phyloP scores from a whole-genome alignment of 2,113 vertebrate species.

The Mola mola region DNA sequence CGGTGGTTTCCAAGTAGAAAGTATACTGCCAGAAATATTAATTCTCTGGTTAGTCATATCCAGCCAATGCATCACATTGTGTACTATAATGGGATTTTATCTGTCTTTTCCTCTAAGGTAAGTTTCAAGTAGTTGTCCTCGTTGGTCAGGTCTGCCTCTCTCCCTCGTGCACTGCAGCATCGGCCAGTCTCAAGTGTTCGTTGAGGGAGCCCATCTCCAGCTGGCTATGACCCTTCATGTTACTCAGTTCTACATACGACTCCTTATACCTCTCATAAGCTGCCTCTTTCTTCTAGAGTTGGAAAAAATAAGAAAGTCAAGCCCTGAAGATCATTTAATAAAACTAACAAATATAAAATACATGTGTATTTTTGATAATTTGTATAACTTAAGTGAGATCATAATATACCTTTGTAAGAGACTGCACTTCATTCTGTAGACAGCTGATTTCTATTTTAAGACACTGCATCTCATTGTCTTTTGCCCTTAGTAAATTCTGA shows the following conservation, averaged over 20 bases:
- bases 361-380: neutral
- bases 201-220: constrained; percentile 89
- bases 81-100: neutral
- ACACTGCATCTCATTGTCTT: constrained; percentile 91
- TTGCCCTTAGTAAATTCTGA: constrained; percentile 89
- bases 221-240: constrained; percentile 84
- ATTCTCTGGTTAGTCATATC: neutral
- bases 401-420: constrained; percentile 86
- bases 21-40: neutral
- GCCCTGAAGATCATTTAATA: neutral
- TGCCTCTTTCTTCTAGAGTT: constrained; percentile 87
- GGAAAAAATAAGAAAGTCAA: neutral
- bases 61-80: neutral
- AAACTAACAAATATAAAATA: neutral
- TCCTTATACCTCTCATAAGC: constrained; percentile 90
- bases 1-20: constrained; percentile 2
- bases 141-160: constrained; percentile 58
- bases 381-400: neutral
- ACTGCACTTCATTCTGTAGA: constrained; percentile 90
- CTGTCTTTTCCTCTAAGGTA: neutral
- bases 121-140: constrained; percentile 1
- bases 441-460: constrained; percentile 91
- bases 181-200: constrained; percentile 88
- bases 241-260: constrained; percentile 88
- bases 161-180: constrained; percentile 86